These are phyloP conservation scores for Stichopus chloronotus DNA, from an alignment of 35 echinoderm and acorn worm species.

Conservation along the genomic window DNA sequence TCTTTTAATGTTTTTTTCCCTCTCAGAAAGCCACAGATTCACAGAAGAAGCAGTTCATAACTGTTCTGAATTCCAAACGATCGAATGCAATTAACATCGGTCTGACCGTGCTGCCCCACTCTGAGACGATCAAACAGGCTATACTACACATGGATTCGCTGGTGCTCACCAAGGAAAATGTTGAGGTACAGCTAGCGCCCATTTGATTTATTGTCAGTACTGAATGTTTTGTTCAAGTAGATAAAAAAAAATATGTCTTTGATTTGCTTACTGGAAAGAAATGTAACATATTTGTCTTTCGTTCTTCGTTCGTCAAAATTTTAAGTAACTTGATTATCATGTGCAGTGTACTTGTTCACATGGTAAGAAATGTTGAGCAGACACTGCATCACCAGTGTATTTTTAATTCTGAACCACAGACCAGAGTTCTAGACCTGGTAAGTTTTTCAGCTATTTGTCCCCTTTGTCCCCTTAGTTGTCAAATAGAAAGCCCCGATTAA, in stretches of 20 bases:
- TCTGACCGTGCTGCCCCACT: slow-evolving; percentile 87
- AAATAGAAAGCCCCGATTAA: too few relatives aligned
- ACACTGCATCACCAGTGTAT: too few relatives aligned
- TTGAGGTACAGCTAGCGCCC: slow-evolving; percentile 70
- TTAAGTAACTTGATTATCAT: too few relatives aligned
- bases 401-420: too few relatives aligned
- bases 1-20: background rate
- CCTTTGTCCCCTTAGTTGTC: too few relatives aligned
- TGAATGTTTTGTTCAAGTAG: too few relatives aligned
- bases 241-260: background rate
- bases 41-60: slow-evolving; percentile 90
- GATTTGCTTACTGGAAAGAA: background rate
- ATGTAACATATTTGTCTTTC: background rate
- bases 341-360: too few relatives aligned
- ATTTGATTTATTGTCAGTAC: too few relatives aligned
- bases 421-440: too few relatives aligned
- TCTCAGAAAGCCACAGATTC: slow-evolving; percentile 86
- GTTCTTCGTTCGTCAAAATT: background rate
- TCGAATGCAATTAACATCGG: slow-evolving; percentile 99
- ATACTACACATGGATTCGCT: slow-evolving; percentile 94
- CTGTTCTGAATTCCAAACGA: slow-evolving; percentile 81
- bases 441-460: too few relatives aligned
- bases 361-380: too few relatives aligned
- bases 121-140: slow-evolving; percentile 88
- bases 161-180: slow-evolving; percentile 90